These are phyloP conservation scores for Suricata suricatta DNA, from an alignment of 2,113 vertebrate genomes.

Conservation along the genomic window DNA sequence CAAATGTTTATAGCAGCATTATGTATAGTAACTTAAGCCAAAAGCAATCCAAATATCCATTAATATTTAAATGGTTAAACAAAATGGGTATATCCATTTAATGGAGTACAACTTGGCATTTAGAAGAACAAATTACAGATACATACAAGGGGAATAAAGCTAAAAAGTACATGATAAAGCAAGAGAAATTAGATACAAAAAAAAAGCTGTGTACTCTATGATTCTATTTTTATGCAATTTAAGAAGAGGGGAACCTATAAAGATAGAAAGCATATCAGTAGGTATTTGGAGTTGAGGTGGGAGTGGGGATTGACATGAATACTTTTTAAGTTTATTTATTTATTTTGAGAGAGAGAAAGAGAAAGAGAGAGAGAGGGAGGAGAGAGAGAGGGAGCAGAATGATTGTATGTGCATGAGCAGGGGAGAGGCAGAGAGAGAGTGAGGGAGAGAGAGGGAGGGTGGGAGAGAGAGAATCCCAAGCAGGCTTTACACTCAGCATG, in stretches of 20 bases:
- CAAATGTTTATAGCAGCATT: not conserved
- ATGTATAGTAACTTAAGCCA: not conserved
- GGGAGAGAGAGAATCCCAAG: too few relatives aligned
- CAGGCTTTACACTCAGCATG: too few relatives aligned
- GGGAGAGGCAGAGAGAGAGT: too few relatives aligned
- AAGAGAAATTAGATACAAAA: not conserved
- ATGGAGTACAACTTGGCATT: not conserved
- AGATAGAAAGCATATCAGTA: not conserved
- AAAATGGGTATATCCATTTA: not conserved
- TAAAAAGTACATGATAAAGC: not conserved
- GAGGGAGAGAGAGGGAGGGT: too few relatives aligned
- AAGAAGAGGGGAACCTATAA: not conserved
- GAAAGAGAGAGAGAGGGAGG: too few relatives aligned
- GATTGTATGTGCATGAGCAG: too few relatives aligned
- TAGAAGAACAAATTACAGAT: not conserved
- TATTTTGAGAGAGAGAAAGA: too few relatives aligned
- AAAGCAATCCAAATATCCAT: not conserved
- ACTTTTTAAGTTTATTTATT: not conserved
- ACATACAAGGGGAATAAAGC: not conserved
- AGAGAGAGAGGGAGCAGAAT: too few relatives aligned
- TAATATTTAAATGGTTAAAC: not conserved
- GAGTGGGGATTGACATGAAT: not conserved
- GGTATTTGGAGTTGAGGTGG: not conserved
- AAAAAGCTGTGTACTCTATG: not conserved
- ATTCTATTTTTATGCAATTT: not conserved